These are phyloP conservation scores for Chromobotia macracanthus DNA, from an alignment of 2,797 vertebrate species.

Conservation along the genomic window DNA sequence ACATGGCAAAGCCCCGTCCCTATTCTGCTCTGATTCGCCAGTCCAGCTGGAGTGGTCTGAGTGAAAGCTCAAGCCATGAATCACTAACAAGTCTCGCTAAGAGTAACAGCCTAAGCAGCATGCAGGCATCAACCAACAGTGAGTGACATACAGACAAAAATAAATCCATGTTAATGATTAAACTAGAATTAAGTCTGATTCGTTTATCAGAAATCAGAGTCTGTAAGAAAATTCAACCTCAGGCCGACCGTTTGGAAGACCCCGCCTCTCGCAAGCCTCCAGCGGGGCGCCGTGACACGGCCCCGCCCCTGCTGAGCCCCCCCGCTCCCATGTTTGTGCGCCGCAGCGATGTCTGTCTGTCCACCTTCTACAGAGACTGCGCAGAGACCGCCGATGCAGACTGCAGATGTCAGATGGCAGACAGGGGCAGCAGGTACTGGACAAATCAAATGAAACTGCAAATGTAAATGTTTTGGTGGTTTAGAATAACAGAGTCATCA, in stretches of 20 bases:
- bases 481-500: too few relatives aligned
- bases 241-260: slow-evolving; percentile 59
- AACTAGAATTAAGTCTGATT: not conserved
- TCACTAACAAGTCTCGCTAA: slow-evolving; percentile 80
- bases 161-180: not conserved
- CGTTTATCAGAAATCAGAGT: slow-evolving; percentile 61
- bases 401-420: slow-evolving; percentile 61
- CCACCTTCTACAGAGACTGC: slow-evolving; percentile 77
- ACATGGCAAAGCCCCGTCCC: slow-evolving; percentile 61
- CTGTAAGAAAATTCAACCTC: slow-evolving; percentile 61
- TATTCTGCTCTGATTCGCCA: slow-evolving; percentile 83
- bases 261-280: slow-evolving; percentile 65
- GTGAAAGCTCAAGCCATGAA: slow-evolving; percentile 78
- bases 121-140: slow-evolving; percentile 70
- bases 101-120: slow-evolving; percentile 86
- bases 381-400: slow-evolving; percentile 66
- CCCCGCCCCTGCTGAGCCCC: slow-evolving; percentile 52
- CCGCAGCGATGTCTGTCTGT: slow-evolving; percentile 75
- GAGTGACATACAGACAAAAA: slow-evolving; percentile 60
- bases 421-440: slow-evolving; percentile 69
- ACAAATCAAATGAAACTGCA: too few relatives aligned
- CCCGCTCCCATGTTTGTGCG: slow-evolving; percentile 62
- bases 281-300: slow-evolving; percentile 49
- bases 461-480: not conserved
- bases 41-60: slow-evolving; percentile 88